Conservation (phyloP, 2,113 vertebrate genomes). For the Mungos mungo region DNA sequence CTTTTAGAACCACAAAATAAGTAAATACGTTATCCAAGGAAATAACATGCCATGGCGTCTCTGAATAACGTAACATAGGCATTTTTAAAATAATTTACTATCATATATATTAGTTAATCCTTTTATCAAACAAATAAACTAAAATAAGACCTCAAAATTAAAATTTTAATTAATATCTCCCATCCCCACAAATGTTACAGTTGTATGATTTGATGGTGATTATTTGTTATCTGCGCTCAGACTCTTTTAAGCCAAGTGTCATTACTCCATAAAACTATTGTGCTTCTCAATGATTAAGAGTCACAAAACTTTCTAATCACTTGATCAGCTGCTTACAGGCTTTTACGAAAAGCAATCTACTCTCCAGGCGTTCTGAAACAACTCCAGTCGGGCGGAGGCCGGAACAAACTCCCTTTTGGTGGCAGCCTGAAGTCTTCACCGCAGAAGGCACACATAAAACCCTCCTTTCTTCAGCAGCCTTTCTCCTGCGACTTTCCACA, state of each 20-base stretch:
- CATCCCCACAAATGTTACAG: neutral
- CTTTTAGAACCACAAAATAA: neutral
- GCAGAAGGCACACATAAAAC: neutral
- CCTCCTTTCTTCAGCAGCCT: neutral
- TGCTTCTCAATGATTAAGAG: neutral
- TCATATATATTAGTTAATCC: neutral
- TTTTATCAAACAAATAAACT: neutral
- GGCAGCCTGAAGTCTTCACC: neutral
- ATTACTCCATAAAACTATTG: neutral
- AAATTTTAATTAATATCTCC: neutral
- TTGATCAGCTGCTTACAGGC: neutral
- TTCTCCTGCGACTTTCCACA: neutral
- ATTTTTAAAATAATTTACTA: neutral
- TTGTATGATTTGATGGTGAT: neutral
- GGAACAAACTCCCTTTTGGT: neutral
- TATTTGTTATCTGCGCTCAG: neutral
- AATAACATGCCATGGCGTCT: neutral
- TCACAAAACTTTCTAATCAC: neutral
- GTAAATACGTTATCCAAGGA: neutral
- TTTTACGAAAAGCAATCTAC: neutral
- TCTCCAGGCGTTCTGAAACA: neutral
- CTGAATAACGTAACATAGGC: neutral
- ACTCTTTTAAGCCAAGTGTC: neutral
- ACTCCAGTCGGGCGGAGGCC: neutral
- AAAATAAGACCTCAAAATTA: neutral